phyloP scores from a whole-genome alignment of 2,797 vertebrate genomes.

The Sylvia borin region DNA sequence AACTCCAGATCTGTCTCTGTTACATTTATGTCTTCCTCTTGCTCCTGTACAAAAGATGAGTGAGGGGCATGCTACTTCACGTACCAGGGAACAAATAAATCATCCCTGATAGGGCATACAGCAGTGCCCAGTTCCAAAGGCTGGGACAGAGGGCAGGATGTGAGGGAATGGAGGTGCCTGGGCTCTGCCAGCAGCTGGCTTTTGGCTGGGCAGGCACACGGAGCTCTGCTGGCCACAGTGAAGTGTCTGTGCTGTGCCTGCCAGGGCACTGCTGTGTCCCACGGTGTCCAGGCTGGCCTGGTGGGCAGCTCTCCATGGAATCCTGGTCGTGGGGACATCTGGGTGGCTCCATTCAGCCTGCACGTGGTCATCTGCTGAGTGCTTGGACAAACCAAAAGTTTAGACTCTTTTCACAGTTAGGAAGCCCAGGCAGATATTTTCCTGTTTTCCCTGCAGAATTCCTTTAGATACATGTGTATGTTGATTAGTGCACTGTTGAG shows the following conservation, averaged over 20 bases:
- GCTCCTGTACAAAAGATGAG: background rate
- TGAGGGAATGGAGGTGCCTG: fast-evolving
- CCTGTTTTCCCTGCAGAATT: background rate
- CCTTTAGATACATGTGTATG: fast-evolving
- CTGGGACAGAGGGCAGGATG: background rate
- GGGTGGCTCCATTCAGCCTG: fast-evolving
- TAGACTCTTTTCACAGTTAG: background rate
- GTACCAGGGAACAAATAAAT: background rate
- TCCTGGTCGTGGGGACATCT: background rate
- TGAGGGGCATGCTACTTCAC: fast-evolving
- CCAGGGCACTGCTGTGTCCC: background rate
- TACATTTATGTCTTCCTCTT: background rate
- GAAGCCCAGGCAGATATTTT: background rate
- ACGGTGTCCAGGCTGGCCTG: fast-evolving
- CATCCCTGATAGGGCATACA: fast-evolving
- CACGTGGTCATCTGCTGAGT: fast-evolving
- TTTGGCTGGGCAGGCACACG: background rate
- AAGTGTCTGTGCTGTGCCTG: background rate
- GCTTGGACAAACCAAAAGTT: background rate
- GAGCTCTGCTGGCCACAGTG: background rate
- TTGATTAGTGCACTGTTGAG: background rate
- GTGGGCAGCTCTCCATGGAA: background rate
- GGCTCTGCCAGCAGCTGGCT: fast-evolving
- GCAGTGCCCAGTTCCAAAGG: fast-evolving
- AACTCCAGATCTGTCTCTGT: background rate